Evolutionary conservation across 2,888 invertebrate genomes (phyloP).

Genomic region (Cantharis flavilabris): DNA sequence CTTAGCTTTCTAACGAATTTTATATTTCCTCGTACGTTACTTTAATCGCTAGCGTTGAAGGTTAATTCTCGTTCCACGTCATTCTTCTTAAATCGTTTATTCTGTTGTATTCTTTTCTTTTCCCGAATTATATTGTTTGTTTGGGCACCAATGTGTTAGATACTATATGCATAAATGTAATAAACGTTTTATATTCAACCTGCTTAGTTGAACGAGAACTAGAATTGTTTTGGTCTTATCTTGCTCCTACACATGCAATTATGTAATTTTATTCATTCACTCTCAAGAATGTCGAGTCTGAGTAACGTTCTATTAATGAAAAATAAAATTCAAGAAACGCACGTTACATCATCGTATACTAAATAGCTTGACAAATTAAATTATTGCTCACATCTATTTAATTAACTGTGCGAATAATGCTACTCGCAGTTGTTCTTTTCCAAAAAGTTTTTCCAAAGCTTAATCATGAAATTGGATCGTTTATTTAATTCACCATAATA

Average conservation of each 20-base stretch:
- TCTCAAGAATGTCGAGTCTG: conserved; percentile 26
- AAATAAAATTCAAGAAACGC: conserved; percentile 19
- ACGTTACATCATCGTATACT: conserved; percentile 23
- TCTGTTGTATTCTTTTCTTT: too few species aligned
- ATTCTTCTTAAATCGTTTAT: too few species aligned
- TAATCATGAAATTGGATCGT: background rate
- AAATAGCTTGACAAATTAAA: conserved; percentile 8
- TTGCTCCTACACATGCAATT: conserved; percentile 6
- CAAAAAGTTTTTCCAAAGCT: background rate
- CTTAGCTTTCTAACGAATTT: background rate
- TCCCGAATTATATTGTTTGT: background rate
- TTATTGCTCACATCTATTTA: background rate
- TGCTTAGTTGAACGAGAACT: conserved; percentile 22
- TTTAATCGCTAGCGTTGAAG: background rate
- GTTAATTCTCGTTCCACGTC: background rate
- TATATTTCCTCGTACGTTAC: background rate
- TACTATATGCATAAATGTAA: background rate
- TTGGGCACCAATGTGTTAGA: background rate
- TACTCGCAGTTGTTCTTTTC: background rate
- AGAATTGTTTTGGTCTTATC: conserved; percentile 29
- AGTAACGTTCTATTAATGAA: conserved; percentile 17
- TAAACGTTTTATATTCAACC: conserved; percentile 21
- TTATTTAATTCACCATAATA: background rate
- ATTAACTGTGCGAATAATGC: background rate
- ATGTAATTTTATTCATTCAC: background rate